These are phyloP conservation scores for Cyanocitta stelleri DNA, from an alignment of 2,113 vertebrate species.

Conservation along the genomic window DNA sequence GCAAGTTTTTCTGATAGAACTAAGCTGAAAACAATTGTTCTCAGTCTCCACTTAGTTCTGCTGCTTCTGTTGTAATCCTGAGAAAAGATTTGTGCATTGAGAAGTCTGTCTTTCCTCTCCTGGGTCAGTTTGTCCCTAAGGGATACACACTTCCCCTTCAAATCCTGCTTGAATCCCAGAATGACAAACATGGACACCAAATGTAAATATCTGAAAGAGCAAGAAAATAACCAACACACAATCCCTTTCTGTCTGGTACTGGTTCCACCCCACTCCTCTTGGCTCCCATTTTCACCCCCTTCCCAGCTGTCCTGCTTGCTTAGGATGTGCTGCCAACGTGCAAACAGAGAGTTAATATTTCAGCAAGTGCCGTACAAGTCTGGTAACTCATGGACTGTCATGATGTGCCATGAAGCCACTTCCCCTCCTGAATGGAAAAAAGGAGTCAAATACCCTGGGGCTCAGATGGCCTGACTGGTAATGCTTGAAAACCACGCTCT, in stretches of 20 bases:
- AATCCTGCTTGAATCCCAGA: neutral
- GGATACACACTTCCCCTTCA: neutral
- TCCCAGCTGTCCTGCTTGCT: neutral
- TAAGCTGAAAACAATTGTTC: neutral
- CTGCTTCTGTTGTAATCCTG: neutral
- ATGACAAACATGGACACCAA: neutral
- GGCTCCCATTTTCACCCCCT: neutral
- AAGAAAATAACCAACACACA: conserved; percentile 14
- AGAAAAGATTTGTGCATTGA: neutral
- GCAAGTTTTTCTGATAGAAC: neutral
- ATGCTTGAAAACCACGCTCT: neutral
- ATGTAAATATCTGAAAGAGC: conserved; percentile 23
- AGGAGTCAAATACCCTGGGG: neutral
- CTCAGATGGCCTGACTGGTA: neutral
- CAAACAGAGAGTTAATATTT: neutral
- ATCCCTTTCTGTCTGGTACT: neutral
- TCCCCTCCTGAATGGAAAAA: neutral
- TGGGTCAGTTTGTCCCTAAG: neutral
- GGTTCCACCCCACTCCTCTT: neutral
- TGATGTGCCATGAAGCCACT: neutral
- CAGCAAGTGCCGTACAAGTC: neutral
- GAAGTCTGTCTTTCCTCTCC: neutral
- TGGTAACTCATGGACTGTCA: neutral
- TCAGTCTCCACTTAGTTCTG: neutral
- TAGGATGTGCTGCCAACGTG: neutral